These are phyloP conservation scores for Phengaris arion DNA, from an alignment of 2,888 invertebrate species.

Conservation along the genomic window DNA sequence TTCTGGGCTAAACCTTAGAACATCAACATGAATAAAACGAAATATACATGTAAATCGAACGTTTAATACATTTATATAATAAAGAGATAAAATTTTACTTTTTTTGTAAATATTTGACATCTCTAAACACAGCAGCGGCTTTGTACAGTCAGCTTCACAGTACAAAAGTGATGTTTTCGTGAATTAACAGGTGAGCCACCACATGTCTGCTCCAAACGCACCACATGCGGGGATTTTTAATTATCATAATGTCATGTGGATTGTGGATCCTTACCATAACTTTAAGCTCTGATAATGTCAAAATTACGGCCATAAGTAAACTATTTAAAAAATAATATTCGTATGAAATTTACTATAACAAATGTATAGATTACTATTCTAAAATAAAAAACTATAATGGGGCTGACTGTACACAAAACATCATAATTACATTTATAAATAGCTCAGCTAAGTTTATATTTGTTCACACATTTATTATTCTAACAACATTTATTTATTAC, in stretches of 20 bases:
- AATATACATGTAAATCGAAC: conserved; percentile 62
- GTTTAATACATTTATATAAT: conserved; percentile 76
- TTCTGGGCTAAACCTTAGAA: no score
- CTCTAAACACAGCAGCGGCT: conserved; percentile 57
- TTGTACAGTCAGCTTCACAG: conserved; percentile 42
- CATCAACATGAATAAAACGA: conserved; percentile 43
- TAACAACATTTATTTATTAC: conserved; percentile 28
- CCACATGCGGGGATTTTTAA: background rate
- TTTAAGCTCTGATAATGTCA: no score
- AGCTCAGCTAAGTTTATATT: conserved; percentile 22
- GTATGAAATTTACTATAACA: background rate
- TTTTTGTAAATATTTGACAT: conserved; percentile 75
- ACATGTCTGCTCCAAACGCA: background rate
- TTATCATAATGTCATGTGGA: background rate
- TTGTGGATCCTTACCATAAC: background rate
- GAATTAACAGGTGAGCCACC: background rate
- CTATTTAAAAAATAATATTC: background rate
- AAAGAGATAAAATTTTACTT: conserved; percentile 77
- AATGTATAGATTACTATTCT: background rate
- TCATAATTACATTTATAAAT: conserved; percentile 20
- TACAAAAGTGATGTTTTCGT: background rate
- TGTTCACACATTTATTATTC: conserved; percentile 27
- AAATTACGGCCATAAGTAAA: background rate
- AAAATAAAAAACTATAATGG: background rate
- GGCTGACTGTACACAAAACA: conserved; percentile 27